A percentile compares a stretch with the other conserved stretches of the same genome.
Evolutionary conservation across 2,797 vertebrate species (phyloP).

Genomic region (Coluber constrictor): DNA sequence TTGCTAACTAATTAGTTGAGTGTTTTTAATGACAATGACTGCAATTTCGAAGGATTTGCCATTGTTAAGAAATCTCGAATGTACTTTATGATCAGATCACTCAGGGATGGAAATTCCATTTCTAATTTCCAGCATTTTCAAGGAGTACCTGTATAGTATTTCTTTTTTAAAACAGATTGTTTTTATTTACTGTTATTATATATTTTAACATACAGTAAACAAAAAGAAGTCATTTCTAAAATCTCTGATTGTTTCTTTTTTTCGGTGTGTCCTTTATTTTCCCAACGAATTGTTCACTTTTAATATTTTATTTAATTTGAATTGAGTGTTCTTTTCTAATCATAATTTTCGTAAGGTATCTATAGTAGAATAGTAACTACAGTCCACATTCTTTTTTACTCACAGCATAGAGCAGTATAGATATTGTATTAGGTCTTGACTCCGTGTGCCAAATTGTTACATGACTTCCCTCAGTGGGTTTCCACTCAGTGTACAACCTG

Average conservation of each 20-base stretch:
- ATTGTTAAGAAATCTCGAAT: background rate
- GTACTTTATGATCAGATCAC: background rate
- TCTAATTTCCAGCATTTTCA: background rate
- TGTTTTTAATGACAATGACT: background rate
- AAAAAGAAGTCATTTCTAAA: background rate
- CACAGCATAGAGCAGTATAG: background rate
- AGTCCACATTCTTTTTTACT: background rate
- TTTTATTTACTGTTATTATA: background rate
- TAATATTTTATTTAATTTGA: background rate
- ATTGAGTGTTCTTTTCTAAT: background rate
- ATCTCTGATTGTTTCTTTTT: background rate
- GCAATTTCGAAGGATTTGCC: background rate
- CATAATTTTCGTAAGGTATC: background rate
- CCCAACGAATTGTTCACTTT: background rate
- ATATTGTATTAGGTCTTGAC: background rate
- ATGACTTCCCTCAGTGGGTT: background rate
- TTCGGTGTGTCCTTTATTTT: background rate
- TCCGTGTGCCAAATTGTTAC: background rate
- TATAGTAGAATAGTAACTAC: background rate
- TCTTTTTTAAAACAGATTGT: background rate
- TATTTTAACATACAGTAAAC: background rate
- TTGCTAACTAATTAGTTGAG: background rate
- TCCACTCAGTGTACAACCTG: background rate
- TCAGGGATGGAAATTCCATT: background rate
- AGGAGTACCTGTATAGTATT: background rate